These are phyloP conservation scores for Drosophila meridionalis DNA, from an alignment of 2,888 invertebrate genomes.

Conservation along the genomic window DNA sequence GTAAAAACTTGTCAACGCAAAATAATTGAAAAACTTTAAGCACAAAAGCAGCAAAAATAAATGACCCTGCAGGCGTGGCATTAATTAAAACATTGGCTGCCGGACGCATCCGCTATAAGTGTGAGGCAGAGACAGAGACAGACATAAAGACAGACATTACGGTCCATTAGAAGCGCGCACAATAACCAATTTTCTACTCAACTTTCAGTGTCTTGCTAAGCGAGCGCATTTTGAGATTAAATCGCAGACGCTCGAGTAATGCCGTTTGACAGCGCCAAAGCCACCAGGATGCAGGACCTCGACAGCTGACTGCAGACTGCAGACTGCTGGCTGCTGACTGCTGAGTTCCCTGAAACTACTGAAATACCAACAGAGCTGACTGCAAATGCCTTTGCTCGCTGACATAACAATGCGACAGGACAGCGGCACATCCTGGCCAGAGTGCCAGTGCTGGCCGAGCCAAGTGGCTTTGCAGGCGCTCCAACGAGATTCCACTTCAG, in stretches of 20 bases:
- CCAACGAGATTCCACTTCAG: slow-evolving; percentile 22
- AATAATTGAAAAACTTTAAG: slow-evolving; percentile 75
- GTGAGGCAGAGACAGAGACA: neutral
- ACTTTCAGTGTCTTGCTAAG: slow-evolving; percentile 46
- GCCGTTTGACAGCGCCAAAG: slow-evolving; percentile 37
- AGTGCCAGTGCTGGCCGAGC: slow-evolving; percentile 1
- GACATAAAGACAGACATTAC: neutral
- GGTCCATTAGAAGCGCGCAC: slow-evolving; percentile 55
- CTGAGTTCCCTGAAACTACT: slow-evolving; percentile 24
- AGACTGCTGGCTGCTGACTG: slow-evolving; percentile 19
- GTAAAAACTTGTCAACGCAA: slow-evolving; percentile 56
- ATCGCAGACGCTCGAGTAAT: slow-evolving; percentile 43
- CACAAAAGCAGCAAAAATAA: slow-evolving; percentile 9
- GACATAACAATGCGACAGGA: slow-evolving; percentile 68
- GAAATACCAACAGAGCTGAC: slow-evolving; percentile 76
- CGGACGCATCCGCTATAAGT: slow-evolving; percentile 9
- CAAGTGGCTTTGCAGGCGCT: slow-evolving; percentile 19
- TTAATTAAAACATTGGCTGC: slow-evolving; percentile 52
- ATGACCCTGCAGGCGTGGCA: slow-evolving; percentile 46
- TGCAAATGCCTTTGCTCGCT: slow-evolving; percentile 60
- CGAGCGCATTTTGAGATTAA: slow-evolving; percentile 54
- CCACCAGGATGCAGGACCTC: slow-evolving; percentile 24
- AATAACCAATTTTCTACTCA: slow-evolving; percentile 71
- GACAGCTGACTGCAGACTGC: slow-evolving; percentile 31
- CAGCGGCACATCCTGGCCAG: slow-evolving; percentile 23